A percentile compares a stretch with the other conserved stretches of the same genome.
phyloP scores from a whole-genome alignment of 2,797 vertebrate species.

The Periophthalmus magnuspinnatus region DNA sequence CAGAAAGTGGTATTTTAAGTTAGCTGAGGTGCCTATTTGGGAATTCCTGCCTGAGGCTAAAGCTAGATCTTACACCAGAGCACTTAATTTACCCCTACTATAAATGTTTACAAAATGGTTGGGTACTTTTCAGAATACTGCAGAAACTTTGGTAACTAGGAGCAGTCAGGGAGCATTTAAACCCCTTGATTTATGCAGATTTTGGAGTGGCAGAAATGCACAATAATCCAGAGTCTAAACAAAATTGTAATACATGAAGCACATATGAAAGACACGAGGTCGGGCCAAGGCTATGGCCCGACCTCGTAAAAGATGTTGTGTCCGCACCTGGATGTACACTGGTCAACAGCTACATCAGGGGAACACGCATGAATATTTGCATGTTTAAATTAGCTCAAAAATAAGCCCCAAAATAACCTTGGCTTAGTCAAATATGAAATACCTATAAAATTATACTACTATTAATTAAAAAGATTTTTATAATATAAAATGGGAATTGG shows the following conservation, averaged over 20 bases:
- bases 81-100: constrained; percentile 16
- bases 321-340: background rate
- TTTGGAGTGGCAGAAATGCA: background rate
- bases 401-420: no score
- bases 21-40: constrained; percentile 59
- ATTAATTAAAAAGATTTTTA: no score
- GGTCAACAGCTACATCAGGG: background rate
- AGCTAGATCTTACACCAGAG: constrained; percentile 22
- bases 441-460: no score
- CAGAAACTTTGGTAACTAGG: no score
- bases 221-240: background rate
- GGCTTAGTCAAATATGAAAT: no score
- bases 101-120: constrained; percentile 17
- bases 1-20: constrained; percentile 60
- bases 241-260: no score
- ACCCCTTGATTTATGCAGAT: background rate
- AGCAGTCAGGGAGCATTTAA: background rate
- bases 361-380: background rate
- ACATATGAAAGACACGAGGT: no score
- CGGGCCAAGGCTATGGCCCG: no score
- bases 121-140: background rate
- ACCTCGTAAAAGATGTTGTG: no score
- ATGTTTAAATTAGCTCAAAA: background rate
- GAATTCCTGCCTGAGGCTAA: constrained; percentile 39
- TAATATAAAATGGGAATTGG: no score